phyloP scores from a whole-genome alignment of 2,888 invertebrate genomes.

The Heteromyza rotundicornis region DNA sequence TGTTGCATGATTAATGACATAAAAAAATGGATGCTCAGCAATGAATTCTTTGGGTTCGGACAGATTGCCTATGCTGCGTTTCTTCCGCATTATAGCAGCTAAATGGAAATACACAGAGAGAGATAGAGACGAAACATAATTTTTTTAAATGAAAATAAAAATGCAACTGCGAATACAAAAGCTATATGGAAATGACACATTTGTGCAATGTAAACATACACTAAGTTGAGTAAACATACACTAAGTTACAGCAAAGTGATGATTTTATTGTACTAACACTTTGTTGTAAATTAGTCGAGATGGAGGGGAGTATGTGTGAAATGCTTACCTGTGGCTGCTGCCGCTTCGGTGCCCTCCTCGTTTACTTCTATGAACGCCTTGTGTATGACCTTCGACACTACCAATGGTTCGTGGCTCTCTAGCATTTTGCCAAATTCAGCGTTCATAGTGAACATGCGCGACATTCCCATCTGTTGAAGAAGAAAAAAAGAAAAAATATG shows the following conservation, averaged over 20 bases:
- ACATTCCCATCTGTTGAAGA: slow-evolving; percentile 71
- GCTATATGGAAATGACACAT: no score
- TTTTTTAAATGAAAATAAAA: no score
- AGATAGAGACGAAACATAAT: no score
- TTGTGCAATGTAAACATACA: not conserved
- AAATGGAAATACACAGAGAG: not conserved
- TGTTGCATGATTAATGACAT: slow-evolving; percentile 19
- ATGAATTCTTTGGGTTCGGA: slow-evolving; percentile 4
- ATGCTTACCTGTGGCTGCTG: slow-evolving; percentile 72
- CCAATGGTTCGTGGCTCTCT: slow-evolving; percentile 54
- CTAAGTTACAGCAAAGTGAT: not conserved
- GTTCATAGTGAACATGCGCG: slow-evolving; percentile 66
- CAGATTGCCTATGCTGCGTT: not conserved
- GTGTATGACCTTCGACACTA: slow-evolving; percentile 77
- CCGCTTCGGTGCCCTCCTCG: slow-evolving; percentile 88
- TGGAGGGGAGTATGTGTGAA: no score
- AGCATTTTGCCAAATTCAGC: slow-evolving; percentile 72
- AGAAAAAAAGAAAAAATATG: not conserved
- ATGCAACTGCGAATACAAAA: no score
- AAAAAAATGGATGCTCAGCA: slow-evolving; percentile 31
- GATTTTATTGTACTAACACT: no score
- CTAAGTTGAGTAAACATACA: no score
- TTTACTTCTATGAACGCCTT: slow-evolving; percentile 88
- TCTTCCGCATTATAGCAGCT: not conserved
- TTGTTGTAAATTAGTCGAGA: not conserved